Conservation (phyloP, 1,140 invertebrate species). For the Stratiolaelaps scimitus region DNA sequence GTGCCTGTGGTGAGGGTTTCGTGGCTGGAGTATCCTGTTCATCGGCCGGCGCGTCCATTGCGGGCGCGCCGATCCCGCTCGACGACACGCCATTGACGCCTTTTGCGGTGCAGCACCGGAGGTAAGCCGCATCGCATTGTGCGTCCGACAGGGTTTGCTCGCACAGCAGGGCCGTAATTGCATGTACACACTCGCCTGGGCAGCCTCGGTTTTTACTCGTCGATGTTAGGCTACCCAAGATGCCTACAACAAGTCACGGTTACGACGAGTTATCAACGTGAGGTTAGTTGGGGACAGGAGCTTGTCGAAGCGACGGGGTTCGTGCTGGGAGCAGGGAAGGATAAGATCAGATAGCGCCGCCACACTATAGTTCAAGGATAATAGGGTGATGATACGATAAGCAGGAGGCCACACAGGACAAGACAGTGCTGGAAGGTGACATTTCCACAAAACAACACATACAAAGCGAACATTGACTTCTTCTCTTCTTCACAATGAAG, state of each 20-base stretch:
- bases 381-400: not conserved
- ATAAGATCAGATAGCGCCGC: not conserved
- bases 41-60: no score
- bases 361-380: conserved; percentile 16
- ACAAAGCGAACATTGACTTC: no score
- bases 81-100: conserved; percentile 32
- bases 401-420: not conserved
- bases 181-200: conserved; percentile 38
- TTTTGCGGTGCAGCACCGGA: conserved; percentile 36
- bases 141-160: conserved; percentile 36
- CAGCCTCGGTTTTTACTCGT: conserved; percentile 33
- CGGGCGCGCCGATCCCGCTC: no score
- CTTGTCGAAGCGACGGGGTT: not conserved
- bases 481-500: no score
- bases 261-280: not conserved
- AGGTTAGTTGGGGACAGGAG: not conserved
- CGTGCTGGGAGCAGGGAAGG: not conserved
- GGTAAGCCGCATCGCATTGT: conserved; percentile 33
- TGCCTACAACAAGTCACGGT: conserved; percentile 30
- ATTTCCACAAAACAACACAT: not conserved
- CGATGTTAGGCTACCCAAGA: conserved; percentile 33
- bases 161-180: conserved; percentile 37
- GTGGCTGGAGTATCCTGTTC: no score
- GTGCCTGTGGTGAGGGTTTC: no score
- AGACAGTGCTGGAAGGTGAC: not conserved